A percentile compares a stretch with the other conserved stretches of the same genome.
Evolutionary conservation across 2,113 vertebrate genomes (phyloP).

Genomic region (Bostrychus sinensis): DNA sequence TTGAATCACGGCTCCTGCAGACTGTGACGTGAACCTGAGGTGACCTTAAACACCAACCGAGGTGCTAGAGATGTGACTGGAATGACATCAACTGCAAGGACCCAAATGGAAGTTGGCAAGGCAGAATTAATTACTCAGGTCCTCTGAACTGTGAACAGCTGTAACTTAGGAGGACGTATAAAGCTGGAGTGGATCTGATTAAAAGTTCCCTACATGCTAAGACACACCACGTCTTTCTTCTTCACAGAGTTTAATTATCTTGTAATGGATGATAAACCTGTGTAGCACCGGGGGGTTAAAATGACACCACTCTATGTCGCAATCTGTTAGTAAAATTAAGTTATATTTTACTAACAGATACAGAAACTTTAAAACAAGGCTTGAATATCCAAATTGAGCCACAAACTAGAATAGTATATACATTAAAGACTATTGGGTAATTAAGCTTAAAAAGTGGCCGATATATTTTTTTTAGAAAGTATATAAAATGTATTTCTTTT

Average conservation of each 20-base stretch:
- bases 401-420: too few species aligned
- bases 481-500: too few species aligned
- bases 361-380: background rate
- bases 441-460: too few species aligned
- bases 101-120: slow-evolving; percentile 34
- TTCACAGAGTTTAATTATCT: background rate
- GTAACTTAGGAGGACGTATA: slow-evolving; percentile 27
- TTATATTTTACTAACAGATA: background rate
- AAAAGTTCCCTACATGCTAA: slow-evolving; percentile 15
- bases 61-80: slow-evolving; percentile 11
- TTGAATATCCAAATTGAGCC: too few species aligned
- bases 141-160: slow-evolving; percentile 52
- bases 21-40: slow-evolving; percentile 18
- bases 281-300: background rate
- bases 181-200: slow-evolving; percentile 15
- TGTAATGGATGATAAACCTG: background rate
- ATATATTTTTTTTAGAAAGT: too few species aligned
- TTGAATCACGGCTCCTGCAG: slow-evolving; percentile 17
- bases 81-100: slow-evolving; percentile 35
- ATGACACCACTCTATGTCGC: background rate
- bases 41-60: slow-evolving; percentile 10
- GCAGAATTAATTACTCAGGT: slow-evolving; percentile 59
- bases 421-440: too few species aligned
- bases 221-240: background rate
- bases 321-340: background rate